A percentile compares a stretch with the other conserved stretches of the same genome.
Evolutionary conservation across 2,888 invertebrate species (phyloP).

Genomic region (Lypha dubia): DNA sequence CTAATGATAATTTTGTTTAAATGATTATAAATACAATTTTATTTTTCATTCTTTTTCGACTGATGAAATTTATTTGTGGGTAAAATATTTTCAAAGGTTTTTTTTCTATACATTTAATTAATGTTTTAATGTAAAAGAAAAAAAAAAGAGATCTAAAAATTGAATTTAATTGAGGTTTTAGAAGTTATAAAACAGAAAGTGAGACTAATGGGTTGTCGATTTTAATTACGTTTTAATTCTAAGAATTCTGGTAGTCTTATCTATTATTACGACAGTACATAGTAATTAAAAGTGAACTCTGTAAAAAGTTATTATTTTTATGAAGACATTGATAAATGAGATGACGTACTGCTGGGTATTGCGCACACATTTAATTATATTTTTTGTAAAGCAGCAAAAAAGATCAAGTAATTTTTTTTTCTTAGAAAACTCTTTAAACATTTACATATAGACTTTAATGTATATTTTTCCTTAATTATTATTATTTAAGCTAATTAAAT

Average conservation of each 20-base stretch:
- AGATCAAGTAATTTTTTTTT: too few relatives aligned
- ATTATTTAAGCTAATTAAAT: too few relatives aligned
- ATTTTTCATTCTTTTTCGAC: conserved; percentile 19
- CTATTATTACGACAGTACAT: not conserved
- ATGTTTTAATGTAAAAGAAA: not conserved
- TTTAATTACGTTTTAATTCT: not conserved
- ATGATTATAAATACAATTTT: conserved; percentile 3
- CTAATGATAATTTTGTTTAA: conserved; percentile 15
- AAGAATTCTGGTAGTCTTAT: not conserved
- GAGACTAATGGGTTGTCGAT: not conserved
- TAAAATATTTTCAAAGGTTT: not conserved
- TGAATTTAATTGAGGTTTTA: not conserved
- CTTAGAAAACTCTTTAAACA: too few relatives aligned
- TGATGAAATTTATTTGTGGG: not conserved
- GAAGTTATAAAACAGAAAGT: not conserved
- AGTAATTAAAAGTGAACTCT: not conserved
- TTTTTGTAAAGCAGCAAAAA: too few relatives aligned
- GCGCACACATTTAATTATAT: not conserved
- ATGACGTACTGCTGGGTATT: not conserved
- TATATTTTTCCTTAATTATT: too few relatives aligned
- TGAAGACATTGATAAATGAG: not conserved
- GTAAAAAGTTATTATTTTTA: not conserved
- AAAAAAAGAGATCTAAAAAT: not conserved
- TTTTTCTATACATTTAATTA: too few relatives aligned
- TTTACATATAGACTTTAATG: too few relatives aligned